Base-by-base conservation (phyloP, 2,113 vertebrate genomes). In the Trogon melanurus region DNA sequence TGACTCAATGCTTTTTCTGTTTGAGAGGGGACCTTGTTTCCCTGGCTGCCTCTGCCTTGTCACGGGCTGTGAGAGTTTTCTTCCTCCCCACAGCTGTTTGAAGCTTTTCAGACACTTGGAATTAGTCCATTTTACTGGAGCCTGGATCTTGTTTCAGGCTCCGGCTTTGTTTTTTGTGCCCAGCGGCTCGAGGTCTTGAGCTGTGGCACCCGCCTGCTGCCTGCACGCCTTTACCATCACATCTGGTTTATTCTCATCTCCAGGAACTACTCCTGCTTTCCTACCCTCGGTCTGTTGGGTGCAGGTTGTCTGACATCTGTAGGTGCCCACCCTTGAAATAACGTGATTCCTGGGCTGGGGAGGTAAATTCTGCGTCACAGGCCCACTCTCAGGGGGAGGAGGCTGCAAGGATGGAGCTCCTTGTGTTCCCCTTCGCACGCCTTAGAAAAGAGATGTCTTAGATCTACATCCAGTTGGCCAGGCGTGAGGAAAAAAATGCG, bases 31-130 rank as follows among this genome's bases (percentile, higher is more conserved):
- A 57, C 97, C 32, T 95, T 97, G 48, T 97, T 97, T 84, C 94
- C n/a, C 10, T 97, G 94, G 89, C 48, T 93, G 89, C 32, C 53
- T 95, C 88, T 57, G 82, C 91, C 93, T 93, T 84, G 81, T 81
- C 72, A 16, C 2, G 0, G 45, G 18, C n/a, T 54, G 30, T 64
- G 73, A 83, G 81, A 58, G 38, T 83, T 94, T 90, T 66, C 67
- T 84, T 90, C 56, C 45, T 95, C 91, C 41, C 82, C 94, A 76
- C 98, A 98, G 97, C 97, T 98, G 92, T 87, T 95, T 88, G 91
- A 50, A 91, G 70, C 53, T 98, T 88, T 86, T 85, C 50, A 81
- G 76, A 75, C 78, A 61, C 94, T 97, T 98, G 97, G 97, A 97
- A 94, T 88, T 26, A 70, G 83, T 97, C 94, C 94, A 85, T 96